Conservation (phyloP, 2,797 vertebrate species). For the Sebastes wilsoni region DNA sequence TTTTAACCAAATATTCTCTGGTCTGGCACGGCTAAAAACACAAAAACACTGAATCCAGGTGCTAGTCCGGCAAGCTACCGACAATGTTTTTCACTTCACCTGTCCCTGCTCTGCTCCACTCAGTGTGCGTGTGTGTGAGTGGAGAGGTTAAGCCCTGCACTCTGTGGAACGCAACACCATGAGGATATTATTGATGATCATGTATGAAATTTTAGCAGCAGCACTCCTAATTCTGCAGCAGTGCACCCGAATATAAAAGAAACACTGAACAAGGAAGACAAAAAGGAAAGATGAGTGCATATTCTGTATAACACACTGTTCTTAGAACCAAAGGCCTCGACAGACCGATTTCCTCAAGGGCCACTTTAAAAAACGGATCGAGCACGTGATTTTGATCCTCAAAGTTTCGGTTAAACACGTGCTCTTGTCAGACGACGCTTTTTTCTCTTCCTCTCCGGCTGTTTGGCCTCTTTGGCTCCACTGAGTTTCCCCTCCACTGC, state of each 20-base stretch:
- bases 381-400: constrained; percentile 29
- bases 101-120: neutral
- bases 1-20: neutral
- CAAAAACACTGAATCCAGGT: neutral
- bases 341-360: constrained; percentile 1
- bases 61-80: neutral
- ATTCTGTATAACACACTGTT: neutral
- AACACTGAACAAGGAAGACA: neutral
- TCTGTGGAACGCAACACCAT: no score
- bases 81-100: neutral
- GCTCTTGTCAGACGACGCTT: constrained; percentile 29
- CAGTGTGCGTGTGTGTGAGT: neutral
- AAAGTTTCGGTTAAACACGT: constrained; percentile 20
- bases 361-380: constrained; percentile 17
- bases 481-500: constrained; percentile 59
- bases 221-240: neutral
- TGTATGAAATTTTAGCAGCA: neutral
- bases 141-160: neutral
- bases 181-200: neutral
- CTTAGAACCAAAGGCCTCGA: neutral
- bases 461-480: constrained; percentile 36
- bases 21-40: neutral
- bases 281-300: neutral
- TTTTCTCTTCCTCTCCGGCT: neutral
- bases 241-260: neutral